phyloP scores from a whole-genome alignment of 2,113 vertebrate genomes.

The Sialia sialis region DNA sequence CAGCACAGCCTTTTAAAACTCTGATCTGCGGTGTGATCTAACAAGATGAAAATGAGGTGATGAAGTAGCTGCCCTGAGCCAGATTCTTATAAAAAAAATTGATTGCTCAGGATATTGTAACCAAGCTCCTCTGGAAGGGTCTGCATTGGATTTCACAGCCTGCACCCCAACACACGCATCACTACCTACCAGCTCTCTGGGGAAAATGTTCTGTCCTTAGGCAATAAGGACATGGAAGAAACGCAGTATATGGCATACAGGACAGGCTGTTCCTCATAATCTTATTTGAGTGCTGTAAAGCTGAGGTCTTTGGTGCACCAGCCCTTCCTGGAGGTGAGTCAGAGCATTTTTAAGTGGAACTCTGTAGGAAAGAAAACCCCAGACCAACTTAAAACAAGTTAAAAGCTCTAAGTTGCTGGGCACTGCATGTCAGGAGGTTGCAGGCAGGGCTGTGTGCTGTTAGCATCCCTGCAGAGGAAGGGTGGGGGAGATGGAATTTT shows the following conservation, averaged over 20 bases:
- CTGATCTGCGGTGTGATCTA: not conserved
- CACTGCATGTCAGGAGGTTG: not conserved
- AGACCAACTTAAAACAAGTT: not conserved
- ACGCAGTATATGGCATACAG: rapidly evolving
- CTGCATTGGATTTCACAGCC: not conserved
- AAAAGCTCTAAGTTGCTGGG: not conserved
- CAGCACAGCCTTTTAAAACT: not conserved
- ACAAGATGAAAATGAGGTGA: not conserved
- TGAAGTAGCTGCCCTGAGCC: not conserved
- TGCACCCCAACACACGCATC: not conserved
- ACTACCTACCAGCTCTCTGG: not conserved
- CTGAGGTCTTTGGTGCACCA: not conserved
- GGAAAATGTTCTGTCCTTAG: not conserved
- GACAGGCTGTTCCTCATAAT: not conserved
- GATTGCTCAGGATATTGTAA: not conserved
- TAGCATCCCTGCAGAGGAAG: constrained; percentile 10
- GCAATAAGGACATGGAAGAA: not conserved
- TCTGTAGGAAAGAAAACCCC: not conserved
- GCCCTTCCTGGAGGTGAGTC: not conserved
- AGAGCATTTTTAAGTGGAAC: not conserved
- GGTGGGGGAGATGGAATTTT: not conserved
- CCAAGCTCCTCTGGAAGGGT: rapidly evolving
- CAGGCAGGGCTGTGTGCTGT: not conserved
- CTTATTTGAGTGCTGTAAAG: not conserved
- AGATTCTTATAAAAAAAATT: not conserved